Base-by-base conservation (phyloP, 1,140 invertebrate species). In the Ptiloglossa arizonensis region DNA sequence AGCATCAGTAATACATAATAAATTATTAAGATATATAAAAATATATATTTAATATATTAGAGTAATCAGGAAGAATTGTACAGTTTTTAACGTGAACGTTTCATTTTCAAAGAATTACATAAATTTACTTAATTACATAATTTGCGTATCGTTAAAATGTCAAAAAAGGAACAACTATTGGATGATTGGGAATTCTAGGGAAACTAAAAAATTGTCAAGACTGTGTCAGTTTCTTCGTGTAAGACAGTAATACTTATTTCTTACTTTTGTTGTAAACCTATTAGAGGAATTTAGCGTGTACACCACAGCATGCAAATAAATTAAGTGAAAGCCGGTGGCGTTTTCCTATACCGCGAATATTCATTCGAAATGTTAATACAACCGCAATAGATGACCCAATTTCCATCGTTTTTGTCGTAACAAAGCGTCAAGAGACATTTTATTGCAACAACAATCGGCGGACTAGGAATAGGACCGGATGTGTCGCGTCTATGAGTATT, bases 381-480 rank as follows among this genome's bases (percentile, higher is more conserved):
- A 68, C 19, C 54, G 19, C 41, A 41, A 19, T 46, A 24, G 27
- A 78, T 73, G 81, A 73, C 56, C 50, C 50, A 22, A 17, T 78
- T 81, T 46, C 35, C 5, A 44, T 11, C 48, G 54, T 52, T 72
- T 41, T 50, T 52, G 29, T 64, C 41, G 48, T n/a, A 78, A 60
- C 15, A 5, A 27, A 56, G 56, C 13, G 19, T 27, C 41, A 24
- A 66, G 19, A 4, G 52, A 56, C 27, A 57, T 70, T 80, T 68
- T 52, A 32, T 82, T 38, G 60, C 77, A 44, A 46, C 27, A 54
- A 32, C 1, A n/a, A 54, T 48, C 68, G n/a, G n/a, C 48, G 56
- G 81, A 67, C 63, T 76, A 19, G 24, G 15, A 81, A 66, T 67
- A 35, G n/a, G 52, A 38, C 62, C 79, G 73, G 67, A 83, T 60